Evolutionary conservation across 2,113 vertebrate genomes (phyloP).

Genomic region (Ploceus nigricollis): DNA sequence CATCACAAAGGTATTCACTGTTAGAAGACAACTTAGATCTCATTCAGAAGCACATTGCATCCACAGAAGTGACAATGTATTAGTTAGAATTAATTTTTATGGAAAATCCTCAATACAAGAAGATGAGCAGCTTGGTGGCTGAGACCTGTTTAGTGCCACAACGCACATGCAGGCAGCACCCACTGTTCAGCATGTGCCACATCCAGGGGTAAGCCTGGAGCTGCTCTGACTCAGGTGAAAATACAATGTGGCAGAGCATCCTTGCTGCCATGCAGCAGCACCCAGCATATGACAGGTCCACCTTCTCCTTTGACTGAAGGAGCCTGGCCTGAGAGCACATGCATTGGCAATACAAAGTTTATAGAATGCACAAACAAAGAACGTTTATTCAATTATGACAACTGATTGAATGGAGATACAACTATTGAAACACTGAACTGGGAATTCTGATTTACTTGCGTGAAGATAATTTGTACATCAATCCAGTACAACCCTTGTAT

Average conservation of each 20-base stretch:
- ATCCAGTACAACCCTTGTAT: neutral
- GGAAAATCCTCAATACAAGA: neutral
- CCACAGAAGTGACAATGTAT: neutral
- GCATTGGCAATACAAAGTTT: neutral
- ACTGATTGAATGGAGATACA: neutral
- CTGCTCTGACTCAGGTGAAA: neutral
- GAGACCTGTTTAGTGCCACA: neutral
- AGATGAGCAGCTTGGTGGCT: neutral
- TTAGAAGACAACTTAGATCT: neutral
- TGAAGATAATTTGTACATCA: neutral
- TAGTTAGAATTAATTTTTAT: neutral
- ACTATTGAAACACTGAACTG: neutral
- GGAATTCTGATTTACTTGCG: neutral
- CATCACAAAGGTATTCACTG: neutral
- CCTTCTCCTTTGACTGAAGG: neutral
- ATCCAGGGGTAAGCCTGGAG: neutral
- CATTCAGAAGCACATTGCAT: neutral
- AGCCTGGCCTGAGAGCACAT: neutral
- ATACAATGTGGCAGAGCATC: neutral
- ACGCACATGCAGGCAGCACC: accelerated
- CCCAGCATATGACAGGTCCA: neutral
- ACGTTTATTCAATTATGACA: neutral
- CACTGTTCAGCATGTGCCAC: neutral
- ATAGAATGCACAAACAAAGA: neutral
- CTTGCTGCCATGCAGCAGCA: neutral